These are phyloP conservation scores for Drosophila engyochracea DNA, from an alignment of 2,888 invertebrate species.

Conservation along the genomic window DNA sequence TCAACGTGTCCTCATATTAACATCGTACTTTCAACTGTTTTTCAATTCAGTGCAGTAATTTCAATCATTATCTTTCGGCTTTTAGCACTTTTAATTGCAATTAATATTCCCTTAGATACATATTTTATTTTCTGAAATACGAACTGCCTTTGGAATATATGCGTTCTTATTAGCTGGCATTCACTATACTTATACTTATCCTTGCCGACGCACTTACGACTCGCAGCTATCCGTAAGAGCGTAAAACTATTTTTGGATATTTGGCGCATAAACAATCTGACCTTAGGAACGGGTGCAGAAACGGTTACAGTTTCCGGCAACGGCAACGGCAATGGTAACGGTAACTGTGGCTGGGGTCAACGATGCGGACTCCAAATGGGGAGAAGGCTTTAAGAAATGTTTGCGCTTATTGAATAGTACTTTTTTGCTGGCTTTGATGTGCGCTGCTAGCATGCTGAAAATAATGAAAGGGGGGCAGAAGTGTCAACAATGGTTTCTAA, in stretches of 20 bases:
- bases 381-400: conserved; percentile 61
- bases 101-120: neutral
- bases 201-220: conserved; percentile 59
- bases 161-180: neutral
- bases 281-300: conserved; percentile 49
- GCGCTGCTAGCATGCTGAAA: conserved; percentile 1
- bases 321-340: neutral
- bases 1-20: neutral
- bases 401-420: conserved; percentile 46
- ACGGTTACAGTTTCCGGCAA: conserved; percentile 17
- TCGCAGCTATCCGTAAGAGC: conserved; percentile 59
- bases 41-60: neutral
- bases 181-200: conserved; percentile 45
- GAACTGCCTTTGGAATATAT: neutral
- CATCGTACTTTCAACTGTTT: neutral
- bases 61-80: too few relatives aligned
- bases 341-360: conserved; percentile 15
- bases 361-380: conserved; percentile 4
- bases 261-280: conserved; percentile 77
- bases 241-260: conserved; percentile 79
- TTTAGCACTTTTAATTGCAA: neutral
- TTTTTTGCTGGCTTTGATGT: conserved; percentile 45
- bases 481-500: conserved; percentile 11
- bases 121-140: neutral
- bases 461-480: neutral